Base-by-base conservation (phyloP, 2,797 vertebrate genomes). In the Psittacula derbiana region DNA sequence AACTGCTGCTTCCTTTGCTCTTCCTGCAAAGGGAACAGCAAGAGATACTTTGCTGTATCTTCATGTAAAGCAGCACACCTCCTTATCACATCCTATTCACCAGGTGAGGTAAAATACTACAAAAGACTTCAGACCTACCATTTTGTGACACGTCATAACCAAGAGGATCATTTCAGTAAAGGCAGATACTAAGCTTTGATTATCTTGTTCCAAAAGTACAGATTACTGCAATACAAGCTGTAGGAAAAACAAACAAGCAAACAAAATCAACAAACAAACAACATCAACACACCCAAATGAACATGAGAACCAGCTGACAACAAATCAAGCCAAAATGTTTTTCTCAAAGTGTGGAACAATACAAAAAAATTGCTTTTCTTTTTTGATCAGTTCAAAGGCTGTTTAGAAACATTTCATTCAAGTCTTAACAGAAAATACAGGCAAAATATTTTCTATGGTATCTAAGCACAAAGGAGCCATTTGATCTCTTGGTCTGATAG, bases 231-330 rank as follows among this genome's bases (percentile, higher is more conserved):
- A n/a, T 62, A 60, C 46, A 41, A 93, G 20, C 41, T n/a, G 52
- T 2, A 14, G 18, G 5, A 1, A 3, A 3, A 2, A 12, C 28
- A 40, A 24, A 11, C 3, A 60, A 11, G 9, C 2, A 1, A 36
- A 58, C 33, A 58, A 58, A 36, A 36, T 36, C 55, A 58, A 36
- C n/a, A 58, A 36, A 58, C n/a, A 58, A 16, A 16, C 23, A 58
- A 58, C 33, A 58, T 58, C 57, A 25, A 36, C 33, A 25, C 57
- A 12, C 4, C 16, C 64, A 64, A 8, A 6, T 8, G 1, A 60
- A 24, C 31, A 60, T 16, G 49, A 73, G 80, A 81, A 49, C 18
- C 36, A 70, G 55, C 33, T 76, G 80, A 80, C n/a, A 90, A 50
- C 13, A 60, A 55, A 62, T 38, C 30, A 75, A 86, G 36, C 31